Evolutionary conservation across 1,140 invertebrate genomes (phyloP).

Genomic region (Cydia pomonella): DNA sequence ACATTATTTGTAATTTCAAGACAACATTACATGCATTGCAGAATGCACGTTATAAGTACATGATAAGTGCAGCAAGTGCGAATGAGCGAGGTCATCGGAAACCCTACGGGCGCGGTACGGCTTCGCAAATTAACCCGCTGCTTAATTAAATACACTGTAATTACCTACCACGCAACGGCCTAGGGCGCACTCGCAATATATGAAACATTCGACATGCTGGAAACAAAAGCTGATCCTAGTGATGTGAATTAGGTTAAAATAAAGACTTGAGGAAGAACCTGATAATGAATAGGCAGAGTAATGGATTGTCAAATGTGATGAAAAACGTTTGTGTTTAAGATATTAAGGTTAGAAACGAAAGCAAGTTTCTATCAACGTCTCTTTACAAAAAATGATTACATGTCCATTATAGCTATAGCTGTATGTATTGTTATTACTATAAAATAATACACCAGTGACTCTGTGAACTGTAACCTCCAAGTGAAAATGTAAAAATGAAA

Average conservation of each 20-base stretch:
- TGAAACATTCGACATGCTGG: conserved; percentile 5
- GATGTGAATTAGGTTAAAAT: neutral
- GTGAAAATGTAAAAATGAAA: no score
- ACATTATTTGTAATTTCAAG: no score
- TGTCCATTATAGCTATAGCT: no score
- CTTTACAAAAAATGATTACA: no score
- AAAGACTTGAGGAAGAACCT: neutral
- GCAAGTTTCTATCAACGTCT: no score
- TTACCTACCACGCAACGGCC: conserved; percentile 69
- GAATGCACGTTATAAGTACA: conserved; percentile 37
- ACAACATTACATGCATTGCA: neutral
- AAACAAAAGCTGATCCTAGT: neutral
- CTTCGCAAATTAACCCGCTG: conserved; percentile 74
- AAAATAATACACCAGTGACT: no score
- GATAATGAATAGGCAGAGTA: no score
- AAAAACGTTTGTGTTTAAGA: no score
- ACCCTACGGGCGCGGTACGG: conserved; percentile 65
- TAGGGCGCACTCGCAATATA: neutral
- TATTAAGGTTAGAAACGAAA: no score
- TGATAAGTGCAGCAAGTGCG: conserved; percentile 70
- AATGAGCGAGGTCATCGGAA: conserved; percentile 70
- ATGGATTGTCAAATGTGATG: no score
- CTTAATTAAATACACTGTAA: conserved; percentile 78
- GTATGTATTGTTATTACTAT: no score
- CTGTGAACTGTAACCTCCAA: no score